Conservation (phyloP, 2,113 vertebrate genomes). For the Phoxinus phoxinus region DNA sequence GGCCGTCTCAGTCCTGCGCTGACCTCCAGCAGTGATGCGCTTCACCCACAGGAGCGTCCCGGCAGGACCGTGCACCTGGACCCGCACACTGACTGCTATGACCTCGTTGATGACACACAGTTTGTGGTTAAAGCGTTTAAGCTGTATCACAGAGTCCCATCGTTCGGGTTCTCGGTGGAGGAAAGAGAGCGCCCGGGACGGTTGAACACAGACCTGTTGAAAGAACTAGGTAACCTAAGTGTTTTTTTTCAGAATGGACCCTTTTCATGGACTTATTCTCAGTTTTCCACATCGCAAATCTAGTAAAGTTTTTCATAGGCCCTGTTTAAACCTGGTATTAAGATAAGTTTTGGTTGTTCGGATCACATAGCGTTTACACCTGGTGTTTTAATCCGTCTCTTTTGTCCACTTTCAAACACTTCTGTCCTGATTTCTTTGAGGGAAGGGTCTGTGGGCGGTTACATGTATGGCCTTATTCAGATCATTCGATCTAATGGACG, state of each 20-base stretch:
- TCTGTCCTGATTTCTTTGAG: too few relatives aligned
- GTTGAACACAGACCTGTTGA: constrained; percentile 83
- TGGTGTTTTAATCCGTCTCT: too few relatives aligned
- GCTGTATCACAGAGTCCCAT: constrained; percentile 89
- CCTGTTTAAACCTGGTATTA: too few relatives aligned
- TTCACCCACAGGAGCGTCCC: constrained; percentile 74
- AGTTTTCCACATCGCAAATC: too few relatives aligned
- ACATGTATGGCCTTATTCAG: too few relatives aligned
- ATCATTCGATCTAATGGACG: too few relatives aligned
- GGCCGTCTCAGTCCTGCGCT: constrained; percentile 69
- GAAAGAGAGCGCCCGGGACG: constrained; percentile 84
- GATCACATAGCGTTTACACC: too few relatives aligned
- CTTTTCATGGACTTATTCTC: too few relatives aligned
- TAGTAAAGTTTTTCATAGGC: too few relatives aligned
- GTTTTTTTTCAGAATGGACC: not conserved
- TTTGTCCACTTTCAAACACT: too few relatives aligned
- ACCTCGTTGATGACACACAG: constrained; percentile 81
- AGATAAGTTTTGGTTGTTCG: too few relatives aligned
- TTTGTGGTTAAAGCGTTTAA: constrained; percentile 85
- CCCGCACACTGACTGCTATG: constrained; percentile 72
- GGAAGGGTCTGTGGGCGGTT: too few relatives aligned
- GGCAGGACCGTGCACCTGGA: constrained; percentile 78
- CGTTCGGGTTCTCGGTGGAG: constrained; percentile 89
- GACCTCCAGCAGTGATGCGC: constrained; percentile 42
- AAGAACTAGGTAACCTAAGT: constrained; percentile 80